Conservation (phyloP, 1,140 invertebrate species). For the Drosophila punjabiensis region DNA sequence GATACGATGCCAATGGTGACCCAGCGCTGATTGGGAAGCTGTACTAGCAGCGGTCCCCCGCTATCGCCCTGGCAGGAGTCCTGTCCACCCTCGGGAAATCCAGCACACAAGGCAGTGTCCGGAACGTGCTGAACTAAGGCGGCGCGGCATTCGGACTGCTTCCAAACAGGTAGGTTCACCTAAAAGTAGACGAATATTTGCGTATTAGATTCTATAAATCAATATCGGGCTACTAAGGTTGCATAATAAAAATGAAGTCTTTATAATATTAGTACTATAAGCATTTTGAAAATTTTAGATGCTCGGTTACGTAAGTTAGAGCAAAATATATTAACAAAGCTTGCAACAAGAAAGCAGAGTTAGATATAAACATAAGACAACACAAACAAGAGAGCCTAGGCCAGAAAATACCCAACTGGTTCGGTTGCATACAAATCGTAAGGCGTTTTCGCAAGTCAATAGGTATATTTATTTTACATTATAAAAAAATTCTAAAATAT, state of each 20-base stretch:
- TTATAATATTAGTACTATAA: not conserved
- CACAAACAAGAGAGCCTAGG: too few relatives aligned
- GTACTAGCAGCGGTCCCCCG: slow-evolving; percentile 92
- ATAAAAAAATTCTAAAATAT: not conserved
- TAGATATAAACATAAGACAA: too few relatives aligned
- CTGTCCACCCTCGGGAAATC: slow-evolving; percentile 89
- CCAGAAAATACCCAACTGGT: not conserved
- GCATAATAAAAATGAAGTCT: not conserved
- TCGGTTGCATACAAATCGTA: not conserved
- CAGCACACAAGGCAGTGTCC: slow-evolving; percentile 90
- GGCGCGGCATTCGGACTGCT: slow-evolving; percentile 88
- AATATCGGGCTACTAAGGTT: not conserved
- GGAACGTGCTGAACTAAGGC: slow-evolving; percentile 88
- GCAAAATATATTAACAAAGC: too few relatives aligned
- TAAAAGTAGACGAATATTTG: slow-evolving; percentile 5
- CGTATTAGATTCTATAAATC: too few relatives aligned
- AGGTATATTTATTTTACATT: not conserved
- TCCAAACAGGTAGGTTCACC: slow-evolving; percentile 93
- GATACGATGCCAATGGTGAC: slow-evolving; percentile 93
- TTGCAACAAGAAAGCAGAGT: too few relatives aligned
- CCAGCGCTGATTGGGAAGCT: slow-evolving; percentile 90
- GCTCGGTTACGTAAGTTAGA: not conserved
- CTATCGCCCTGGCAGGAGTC: slow-evolving; percentile 95
- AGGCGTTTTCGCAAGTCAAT: not conserved
- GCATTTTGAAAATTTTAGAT: not conserved